Conservation (phyloP, 2,113 vertebrate species). For the Cyanoramphus novaezelandiae region DNA sequence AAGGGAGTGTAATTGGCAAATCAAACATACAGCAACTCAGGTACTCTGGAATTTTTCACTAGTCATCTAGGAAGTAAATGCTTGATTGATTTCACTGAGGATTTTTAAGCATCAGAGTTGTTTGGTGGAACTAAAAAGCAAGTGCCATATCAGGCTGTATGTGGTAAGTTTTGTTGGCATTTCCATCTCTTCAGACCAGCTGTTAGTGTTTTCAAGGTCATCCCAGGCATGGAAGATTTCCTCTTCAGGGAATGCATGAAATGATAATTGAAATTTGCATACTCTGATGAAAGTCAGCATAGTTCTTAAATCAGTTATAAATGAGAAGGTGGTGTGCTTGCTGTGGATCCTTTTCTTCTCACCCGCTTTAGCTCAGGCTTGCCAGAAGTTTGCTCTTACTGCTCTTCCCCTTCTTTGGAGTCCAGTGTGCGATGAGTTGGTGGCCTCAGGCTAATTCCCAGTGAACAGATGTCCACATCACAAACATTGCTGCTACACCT, state of each 20-base stretch:
- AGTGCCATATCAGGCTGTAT: background rate
- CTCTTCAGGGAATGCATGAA: background rate
- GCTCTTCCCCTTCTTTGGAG: background rate
- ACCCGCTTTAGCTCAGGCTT: fast-evolving
- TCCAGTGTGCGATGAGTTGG: background rate
- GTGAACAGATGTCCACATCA: constrained; percentile 32
- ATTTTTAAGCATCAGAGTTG: background rate
- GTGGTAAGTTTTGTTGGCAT: constrained; percentile 25
- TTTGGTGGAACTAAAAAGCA: background rate
- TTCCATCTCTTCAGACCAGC: constrained; percentile 44
- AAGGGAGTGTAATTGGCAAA: constrained; percentile 21
- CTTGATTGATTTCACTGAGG: constrained; percentile 16
- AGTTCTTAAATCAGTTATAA: constrained; percentile 19
- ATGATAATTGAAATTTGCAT: constrained; percentile 11
- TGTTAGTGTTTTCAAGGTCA: constrained; percentile 59
- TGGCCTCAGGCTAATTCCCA: background rate
- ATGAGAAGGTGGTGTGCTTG: background rate
- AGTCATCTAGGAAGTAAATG: background rate
- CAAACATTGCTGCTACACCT: background rate
- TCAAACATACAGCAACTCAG: background rate
- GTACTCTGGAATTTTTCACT: constrained; percentile 17
- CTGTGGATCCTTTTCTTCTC: background rate
- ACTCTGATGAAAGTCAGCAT: background rate
- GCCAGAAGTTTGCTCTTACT: background rate
- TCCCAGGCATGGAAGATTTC: background rate